Evolutionary conservation across 2,888 invertebrate genomes (phyloP).

Genomic region (Argyresthia albistria): DNA sequence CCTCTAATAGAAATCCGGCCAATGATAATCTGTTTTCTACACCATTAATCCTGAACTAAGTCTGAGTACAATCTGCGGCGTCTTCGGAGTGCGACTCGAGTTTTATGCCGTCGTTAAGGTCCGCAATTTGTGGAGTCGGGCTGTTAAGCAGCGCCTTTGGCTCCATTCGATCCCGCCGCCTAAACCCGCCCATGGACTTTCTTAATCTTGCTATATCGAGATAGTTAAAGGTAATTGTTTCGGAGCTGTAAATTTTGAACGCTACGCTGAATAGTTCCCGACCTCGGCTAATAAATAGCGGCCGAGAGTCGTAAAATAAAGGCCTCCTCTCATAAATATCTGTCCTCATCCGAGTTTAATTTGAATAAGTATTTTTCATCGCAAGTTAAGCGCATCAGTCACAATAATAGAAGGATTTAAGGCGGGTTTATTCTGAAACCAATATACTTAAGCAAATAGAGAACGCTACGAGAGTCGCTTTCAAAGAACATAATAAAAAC

Average conservation of each 20-base stretch:
- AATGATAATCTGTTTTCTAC: slow-evolving; percentile 75
- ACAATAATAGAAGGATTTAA: slow-evolving; percentile 3
- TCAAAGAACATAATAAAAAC: slow-evolving; percentile 59
- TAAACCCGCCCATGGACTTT: slow-evolving; percentile 63
- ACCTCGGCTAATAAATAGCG: no score
- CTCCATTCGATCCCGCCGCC: slow-evolving; percentile 59
- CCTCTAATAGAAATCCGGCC: slow-evolving; percentile 67
- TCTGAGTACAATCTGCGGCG: slow-evolving; percentile 69
- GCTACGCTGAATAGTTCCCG: neutral
- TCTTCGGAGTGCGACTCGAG: slow-evolving; percentile 61
- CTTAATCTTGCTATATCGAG: slow-evolving; percentile 70
- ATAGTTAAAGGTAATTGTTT: slow-evolving; percentile 64
- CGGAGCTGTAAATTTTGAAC: slow-evolving; percentile 12
- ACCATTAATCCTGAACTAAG: slow-evolving; percentile 73
- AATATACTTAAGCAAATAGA: slow-evolving; percentile 14
- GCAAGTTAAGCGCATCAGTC: neutral
- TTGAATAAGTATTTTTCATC: no score
- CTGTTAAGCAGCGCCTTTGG: slow-evolving; percentile 54
- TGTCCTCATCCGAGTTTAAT: no score
- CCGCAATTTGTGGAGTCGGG: slow-evolving; percentile 71
- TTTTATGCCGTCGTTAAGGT: slow-evolving; percentile 71
- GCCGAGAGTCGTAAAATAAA: no score
- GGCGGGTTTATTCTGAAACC: slow-evolving; percentile 6
- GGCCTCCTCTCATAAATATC: no score
- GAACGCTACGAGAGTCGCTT: slow-evolving; percentile 13